These are phyloP conservation scores for Chloromyia formosa DNA, from an alignment of 2,888 invertebrate genomes.

Conservation along the genomic window DNA sequence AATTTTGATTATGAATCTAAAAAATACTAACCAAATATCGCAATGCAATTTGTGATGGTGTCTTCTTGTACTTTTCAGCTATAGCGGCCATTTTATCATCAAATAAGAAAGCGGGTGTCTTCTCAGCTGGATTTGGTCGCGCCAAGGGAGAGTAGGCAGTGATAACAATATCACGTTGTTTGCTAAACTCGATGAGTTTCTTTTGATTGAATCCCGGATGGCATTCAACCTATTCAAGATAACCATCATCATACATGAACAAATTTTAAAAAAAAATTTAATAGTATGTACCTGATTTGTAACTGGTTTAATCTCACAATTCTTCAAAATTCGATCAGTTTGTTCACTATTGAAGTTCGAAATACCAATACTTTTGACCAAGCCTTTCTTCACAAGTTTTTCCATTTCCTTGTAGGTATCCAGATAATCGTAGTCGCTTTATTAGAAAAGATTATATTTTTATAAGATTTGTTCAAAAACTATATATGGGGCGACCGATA, in stretches of 20 bases:
- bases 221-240: constrained; percentile 58
- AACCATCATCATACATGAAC: too few species aligned
- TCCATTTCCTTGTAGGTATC: constrained; percentile 87
- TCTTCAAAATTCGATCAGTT: constrained; percentile 73
- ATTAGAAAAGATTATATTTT: constrained; percentile 37
- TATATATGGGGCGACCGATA: too few species aligned
- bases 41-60: constrained; percentile 70
- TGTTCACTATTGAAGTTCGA: constrained; percentile 89
- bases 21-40: constrained; percentile 69
- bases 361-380: constrained; percentile 81
- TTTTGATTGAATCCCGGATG: constrained; percentile 77
- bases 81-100: constrained; percentile 67
- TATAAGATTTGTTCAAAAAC: too few species aligned
- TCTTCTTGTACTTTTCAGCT: constrained; percentile 71
- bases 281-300: constrained; percentile 65
- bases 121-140: constrained; percentile 65
- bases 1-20: too few species aligned
- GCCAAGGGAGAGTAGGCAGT: constrained; percentile 82
- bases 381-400: constrained; percentile 72
- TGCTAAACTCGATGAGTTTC: constrained; percentile 74
- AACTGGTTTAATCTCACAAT: constrained; percentile 74
- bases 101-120: constrained; percentile 65
- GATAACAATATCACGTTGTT: constrained; percentile 70
- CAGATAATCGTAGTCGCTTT: constrained; percentile 74
- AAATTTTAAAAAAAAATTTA: neutral